These are phyloP conservation scores for Biston betularia DNA, from an alignment of 2,888 invertebrate genomes.

Conservation along the genomic window DNA sequence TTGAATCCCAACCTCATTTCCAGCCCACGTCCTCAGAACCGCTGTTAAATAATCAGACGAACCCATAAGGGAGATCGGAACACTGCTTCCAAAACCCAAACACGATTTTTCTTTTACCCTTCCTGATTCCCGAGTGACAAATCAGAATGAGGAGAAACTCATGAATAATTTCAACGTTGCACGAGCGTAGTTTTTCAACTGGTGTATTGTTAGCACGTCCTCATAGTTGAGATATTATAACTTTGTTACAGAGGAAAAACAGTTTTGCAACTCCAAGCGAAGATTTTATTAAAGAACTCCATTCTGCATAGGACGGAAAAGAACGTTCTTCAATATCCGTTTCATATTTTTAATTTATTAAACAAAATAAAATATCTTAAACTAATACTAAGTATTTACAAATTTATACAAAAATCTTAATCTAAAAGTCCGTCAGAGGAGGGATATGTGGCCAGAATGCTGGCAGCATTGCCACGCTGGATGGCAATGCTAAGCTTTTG, in stretches of 20 bases:
- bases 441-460: no score
- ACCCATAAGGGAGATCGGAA: constrained; percentile 10
- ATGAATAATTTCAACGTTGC: constrained; percentile 49
- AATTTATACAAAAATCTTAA: no score
- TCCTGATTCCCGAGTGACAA: constrained; percentile 43
- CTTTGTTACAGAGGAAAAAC: constrained; percentile 31
- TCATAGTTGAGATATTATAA: constrained; percentile 39
- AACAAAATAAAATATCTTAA: no score
- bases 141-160: constrained; percentile 39
- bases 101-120: constrained; percentile 40
- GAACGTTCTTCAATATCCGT: not conserved
- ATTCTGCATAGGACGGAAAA: not conserved
- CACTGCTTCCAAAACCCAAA: constrained; percentile 39
- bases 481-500: no score
- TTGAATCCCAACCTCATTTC: constrained; percentile 14
- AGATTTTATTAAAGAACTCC: not conserved
- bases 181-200: constrained; percentile 38
- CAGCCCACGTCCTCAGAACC: constrained; percentile 1
- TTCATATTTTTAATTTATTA: no score
- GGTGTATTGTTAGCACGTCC: constrained; percentile 35
- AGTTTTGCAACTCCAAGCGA: not conserved
- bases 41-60: constrained; percentile 31
- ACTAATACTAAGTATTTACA: no score
- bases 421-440: no score
- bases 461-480: no score